Evolutionary conservation across 2,113 vertebrate species (phyloP), one percentile per base, ranked within the genome.

Genomic region (Lathamus discolor): DNA sequence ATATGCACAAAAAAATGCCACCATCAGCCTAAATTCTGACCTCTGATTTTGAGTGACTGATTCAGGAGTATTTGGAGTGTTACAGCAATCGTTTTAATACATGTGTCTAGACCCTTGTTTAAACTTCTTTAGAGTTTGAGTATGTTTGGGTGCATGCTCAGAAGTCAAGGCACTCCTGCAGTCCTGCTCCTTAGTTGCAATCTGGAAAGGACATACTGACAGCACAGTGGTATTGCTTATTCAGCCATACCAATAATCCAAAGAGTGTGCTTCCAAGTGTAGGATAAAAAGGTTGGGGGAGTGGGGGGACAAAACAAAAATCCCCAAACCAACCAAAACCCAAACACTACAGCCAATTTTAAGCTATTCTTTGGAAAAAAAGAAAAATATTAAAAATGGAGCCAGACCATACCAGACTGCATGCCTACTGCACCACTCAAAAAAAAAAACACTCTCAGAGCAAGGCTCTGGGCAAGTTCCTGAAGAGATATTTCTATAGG

Each of bases 51-150:
- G 28, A 79, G 18, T 10, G 7, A 73, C 29, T 31, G 13, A 66
- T 80, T 76, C 18, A 66, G 24, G 20, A 77, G 17, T 35, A 66
- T 52, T 66, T 66, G 18, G 39, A 83, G 39, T 5, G 28, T 41
- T 81, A 67, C 6, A 92, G 29, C 10, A 69, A 43, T 17, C 5
- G 35, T 72, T 62, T 27, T 44, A 46, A 57, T 13, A 31, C 2
- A 4, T 3, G 3, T n/a, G 70, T 57, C 9, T 46, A 68, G 54
- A 77, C 11, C 16, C 28, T 39, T 49, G 8, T 19, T 84, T 70
- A 83, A 81, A 63, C 4, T 9, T 43, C 31, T 59, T 74, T 35
- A 43, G 55, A 54, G 17, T n/a, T 44, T 0, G 0, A 67, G 11
- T 27, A 39, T 2, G 1, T 59, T 70, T 67, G 43, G 12, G 37